Base-by-base conservation (phyloP, 2,113 vertebrate genomes). In the Myanophis thanlyinensis region DNA sequence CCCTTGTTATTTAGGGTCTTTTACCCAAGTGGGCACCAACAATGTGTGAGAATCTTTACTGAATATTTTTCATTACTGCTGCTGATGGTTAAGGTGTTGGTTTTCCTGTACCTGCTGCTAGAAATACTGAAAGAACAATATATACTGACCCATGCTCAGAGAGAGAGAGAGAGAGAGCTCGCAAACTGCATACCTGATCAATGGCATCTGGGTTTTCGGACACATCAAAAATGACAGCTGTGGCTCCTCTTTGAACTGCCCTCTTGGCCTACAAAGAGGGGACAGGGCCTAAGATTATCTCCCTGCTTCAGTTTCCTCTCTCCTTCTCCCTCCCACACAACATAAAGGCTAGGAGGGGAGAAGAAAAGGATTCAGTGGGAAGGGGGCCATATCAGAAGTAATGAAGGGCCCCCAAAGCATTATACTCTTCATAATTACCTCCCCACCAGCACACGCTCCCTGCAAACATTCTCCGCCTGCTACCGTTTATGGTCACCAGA, bases 181-280 rank as follows among this genome's bases (percentile, higher is more conserved):
- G 40, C 47, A 67, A 49, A 13, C 88, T 90, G 93, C 97, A 47
- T 97, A 99, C 99, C 98, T 99, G 99, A 96, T 99, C 99, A 85
- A 99, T 99, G 95, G 99, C 99, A 94, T 99, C 99, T 59, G 99
- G 99, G 94, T 99, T 99, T 97, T 99, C 99, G 0, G 99, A 99
- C 92, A 99, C 99, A 92, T 99, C 99, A 92, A 99, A 99, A 98
- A 99, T 99, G 96, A 99, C 99, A 0, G 99, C 99, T 0, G 99
- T 99, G 73, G 99, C 99, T 95, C 99, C 99, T 86, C 99, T 98
- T 96, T 99, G 99, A 30, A 99, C 98, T 1, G 99, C 99, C 96
- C 99, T 97, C 97, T 98, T 99, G 20, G 99, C 99, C 99, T 99
- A 97, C 90, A 94, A 93, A 54, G 73, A 44, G 7, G 35, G 3